Percentiles rank a stretch among this genome's conserved stretches.
phyloP scores from a whole-genome alignment of 2,888 invertebrate genomes.

The Pardosa pseudoannulata region DNA sequence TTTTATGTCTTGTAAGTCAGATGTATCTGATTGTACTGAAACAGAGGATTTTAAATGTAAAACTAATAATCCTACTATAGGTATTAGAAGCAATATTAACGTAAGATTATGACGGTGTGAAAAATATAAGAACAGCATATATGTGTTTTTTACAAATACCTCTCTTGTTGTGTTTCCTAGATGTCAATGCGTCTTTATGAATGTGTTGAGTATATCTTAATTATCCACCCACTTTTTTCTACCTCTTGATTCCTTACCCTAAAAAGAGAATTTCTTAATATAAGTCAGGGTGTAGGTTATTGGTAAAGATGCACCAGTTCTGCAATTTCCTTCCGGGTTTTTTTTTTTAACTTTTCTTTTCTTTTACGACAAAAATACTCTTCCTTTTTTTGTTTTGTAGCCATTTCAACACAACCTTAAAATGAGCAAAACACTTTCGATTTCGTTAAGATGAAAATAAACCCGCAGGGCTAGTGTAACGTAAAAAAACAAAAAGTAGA shows the following conservation, averaged over 20 bases:
- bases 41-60: too few relatives aligned
- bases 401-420: constrained; percentile 62
- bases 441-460: constrained; percentile 68
- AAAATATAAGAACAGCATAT: too few relatives aligned
- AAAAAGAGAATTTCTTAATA: background rate
- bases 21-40: too few relatives aligned
- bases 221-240: background rate
- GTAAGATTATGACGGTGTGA: too few relatives aligned
- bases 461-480: constrained; percentile 32
- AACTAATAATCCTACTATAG: too few relatives aligned
- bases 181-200: too few relatives aligned
- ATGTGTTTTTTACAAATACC: too few relatives aligned
- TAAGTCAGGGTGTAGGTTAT: background rate
- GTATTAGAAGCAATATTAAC: too few relatives aligned
- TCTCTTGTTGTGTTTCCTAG: too few relatives aligned
- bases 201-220: background rate
- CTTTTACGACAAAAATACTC: constrained; percentile 27
- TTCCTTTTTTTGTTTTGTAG: constrained; percentile 43
- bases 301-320: background rate
- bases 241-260: background rate
- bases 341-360: too few relatives aligned
- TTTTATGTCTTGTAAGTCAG: too few relatives aligned
- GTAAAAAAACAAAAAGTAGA: constrained; percentile 15
- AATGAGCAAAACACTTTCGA: constrained; percentile 70
- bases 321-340: constrained; percentile 45